Evolutionary conservation across 92 coral and sea anemone species (phyloP), one percentile per base, ranked within the genome.

Genomic region (Actinernus sp.): DNA sequence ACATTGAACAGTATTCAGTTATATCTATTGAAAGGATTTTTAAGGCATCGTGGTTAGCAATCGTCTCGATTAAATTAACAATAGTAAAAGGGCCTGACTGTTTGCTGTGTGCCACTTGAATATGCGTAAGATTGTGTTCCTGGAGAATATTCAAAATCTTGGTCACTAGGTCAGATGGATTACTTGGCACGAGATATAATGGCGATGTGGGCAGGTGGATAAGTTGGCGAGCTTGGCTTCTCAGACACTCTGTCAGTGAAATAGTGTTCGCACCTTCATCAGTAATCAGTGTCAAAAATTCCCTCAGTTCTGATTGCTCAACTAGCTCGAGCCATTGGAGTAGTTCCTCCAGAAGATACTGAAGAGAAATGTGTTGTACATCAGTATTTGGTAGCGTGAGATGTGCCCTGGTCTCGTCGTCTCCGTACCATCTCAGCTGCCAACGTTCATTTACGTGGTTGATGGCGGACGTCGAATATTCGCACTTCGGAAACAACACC

Each of bases 371-470:
- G 1, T 72, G 55, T 26, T 62, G 68, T 29, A 78, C 13, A 14
- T 52, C 53, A 1, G 78, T 78, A 39, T 58, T 28, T 18, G 78
- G 63, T 46, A 78, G 44, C 5, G 77, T 68, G 65, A 78, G 65
- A 45, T 55, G 31, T 53, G 26, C 29, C 50, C 60, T 65, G 11
- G 71, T 55, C 23, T 78, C 78, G 26, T 78, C 60, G 49, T 78
- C 83, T 4, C 85, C 78, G 26, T 56, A 68, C 49, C 44, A 48
- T 26, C 78, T 9, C 22, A 78, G 71, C 33, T 78, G 87, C 17
- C 62, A 81, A 39, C 81, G 70, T 47, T 71, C 76, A 47, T 71
- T 81, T 4, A 81, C 69, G 38, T 71, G 87, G 19, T 47, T 81
- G 30, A 81, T 32, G 10, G 87, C 81, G 2, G 80, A 68, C 39